A percentile compares a stretch with the other conserved stretches of the same genome.
Conservation (phyloP, 2,888 invertebrate species). For the Aphodius granarius region DNA sequence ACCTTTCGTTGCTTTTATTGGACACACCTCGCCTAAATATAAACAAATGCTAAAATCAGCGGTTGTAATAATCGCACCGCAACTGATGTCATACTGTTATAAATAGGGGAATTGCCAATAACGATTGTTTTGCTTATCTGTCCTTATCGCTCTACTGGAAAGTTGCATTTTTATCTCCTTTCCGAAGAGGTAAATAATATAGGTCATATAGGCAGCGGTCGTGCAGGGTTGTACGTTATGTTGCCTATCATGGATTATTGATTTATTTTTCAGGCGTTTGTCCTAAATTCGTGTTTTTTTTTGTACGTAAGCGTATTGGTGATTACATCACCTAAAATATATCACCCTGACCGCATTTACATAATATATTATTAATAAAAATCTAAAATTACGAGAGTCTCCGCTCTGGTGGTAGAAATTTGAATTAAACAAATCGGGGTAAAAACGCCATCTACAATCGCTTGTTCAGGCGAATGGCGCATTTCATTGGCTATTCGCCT, state of each 20-base stretch:
- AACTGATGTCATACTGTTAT: constrained; percentile 11
- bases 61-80: background rate
- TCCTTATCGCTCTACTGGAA: background rate
- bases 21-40: background rate
- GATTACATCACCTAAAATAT: too few relatives aligned
- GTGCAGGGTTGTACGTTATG: background rate
- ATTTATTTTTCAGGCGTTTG: background rate
- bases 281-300: background rate
- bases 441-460: too few relatives aligned
- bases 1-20: background rate
- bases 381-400: too few relatives aligned
- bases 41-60: constrained; percentile 6
- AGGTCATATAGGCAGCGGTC: background rate
- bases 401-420: too few relatives aligned
- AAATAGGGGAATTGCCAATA: background rate
- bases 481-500: too few relatives aligned
- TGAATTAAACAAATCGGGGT: too few relatives aligned
- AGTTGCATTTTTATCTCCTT: background rate
- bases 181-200: background rate
- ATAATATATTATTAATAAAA: too few relatives aligned
- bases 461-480: too few relatives aligned
- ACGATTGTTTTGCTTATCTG: background rate
- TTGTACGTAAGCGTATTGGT: too few relatives aligned
- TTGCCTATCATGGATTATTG: background rate
- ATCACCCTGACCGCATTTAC: too few relatives aligned